Percentiles rank a stretch among this genome's conserved stretches.
phyloP scores from a whole-genome alignment of 1,140 invertebrate genomes.

The Plodia interpunctella region DNA sequence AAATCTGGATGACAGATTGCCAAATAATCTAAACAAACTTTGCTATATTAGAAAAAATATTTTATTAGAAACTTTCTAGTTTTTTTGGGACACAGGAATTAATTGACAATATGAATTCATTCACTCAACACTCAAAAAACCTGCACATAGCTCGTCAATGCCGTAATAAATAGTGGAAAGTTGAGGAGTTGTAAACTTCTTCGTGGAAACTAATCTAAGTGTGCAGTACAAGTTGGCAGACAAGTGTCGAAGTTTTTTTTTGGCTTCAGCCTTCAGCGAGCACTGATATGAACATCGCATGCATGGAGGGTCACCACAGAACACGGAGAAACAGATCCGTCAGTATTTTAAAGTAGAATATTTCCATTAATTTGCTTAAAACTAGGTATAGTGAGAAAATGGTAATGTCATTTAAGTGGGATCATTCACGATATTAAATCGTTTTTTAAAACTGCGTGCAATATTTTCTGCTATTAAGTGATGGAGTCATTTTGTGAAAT shows the following conservation, averaged over 20 bases:
- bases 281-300: slow-evolving; percentile 70
- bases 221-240: slow-evolving; percentile 59
- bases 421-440: no score
- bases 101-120: background rate
- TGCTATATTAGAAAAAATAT: no score
- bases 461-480: no score
- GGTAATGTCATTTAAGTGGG: no score
- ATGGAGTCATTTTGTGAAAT: no score
- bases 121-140: background rate
- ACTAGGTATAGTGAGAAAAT: no score
- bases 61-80: no score
- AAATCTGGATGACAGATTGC: no score
- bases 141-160: background rate
- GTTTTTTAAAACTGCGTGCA: no score
- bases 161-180: background rate
- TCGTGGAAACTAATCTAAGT: slow-evolving; percentile 67
- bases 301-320: slow-evolving; percentile 49
- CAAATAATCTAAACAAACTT: no score
- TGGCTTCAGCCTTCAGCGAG: slow-evolving; percentile 42
- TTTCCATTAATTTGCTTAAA: no score
- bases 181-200: background rate
- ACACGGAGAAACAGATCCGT: slow-evolving; percentile 18
- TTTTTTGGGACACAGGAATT: no score
- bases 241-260: slow-evolving; percentile 63
- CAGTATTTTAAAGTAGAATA: background rate